Percentiles rank a stretch among this genome's conserved stretches.
Conservation (phyloP, 1,140 invertebrate genomes). For the Drosophila cardini region DNA sequence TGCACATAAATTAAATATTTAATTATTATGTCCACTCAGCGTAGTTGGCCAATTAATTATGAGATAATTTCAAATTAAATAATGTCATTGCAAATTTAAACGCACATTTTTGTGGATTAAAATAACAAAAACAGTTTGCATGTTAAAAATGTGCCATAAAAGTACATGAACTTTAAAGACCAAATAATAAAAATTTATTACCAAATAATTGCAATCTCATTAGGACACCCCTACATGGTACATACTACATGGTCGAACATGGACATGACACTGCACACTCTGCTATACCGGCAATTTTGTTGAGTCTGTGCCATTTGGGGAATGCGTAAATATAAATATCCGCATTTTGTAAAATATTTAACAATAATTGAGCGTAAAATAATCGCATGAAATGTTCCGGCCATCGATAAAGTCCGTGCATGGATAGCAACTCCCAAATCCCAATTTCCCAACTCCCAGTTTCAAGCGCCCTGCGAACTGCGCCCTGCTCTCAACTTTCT, state of each 20-base stretch:
- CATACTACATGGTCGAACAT: constrained; percentile 63
- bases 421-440: constrained; percentile 9
- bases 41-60: constrained; percentile 72
- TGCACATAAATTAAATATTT: constrained; percentile 70
- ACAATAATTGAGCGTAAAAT: constrained; percentile 85
- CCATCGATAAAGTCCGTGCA: constrained; percentile 54
- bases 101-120: constrained; percentile 48
- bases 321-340: constrained; percentile 66
- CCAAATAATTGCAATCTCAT: constrained; percentile 84
- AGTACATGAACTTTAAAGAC: constrained; percentile 80
- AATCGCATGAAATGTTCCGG: constrained; percentile 62
- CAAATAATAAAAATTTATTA: constrained; percentile 82
- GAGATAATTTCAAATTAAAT: constrained; percentile 79
- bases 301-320: constrained; percentile 38
- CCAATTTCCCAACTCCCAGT: background rate
- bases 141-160: constrained; percentile 59
- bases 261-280: constrained; percentile 55
- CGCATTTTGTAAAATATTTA: constrained; percentile 83
- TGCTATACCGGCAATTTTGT: constrained; percentile 59
- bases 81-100: constrained; percentile 48
- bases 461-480: no score
- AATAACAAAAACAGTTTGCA: constrained; percentile 9
- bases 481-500: constrained; percentile 8
- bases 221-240: constrained; percentile 63
- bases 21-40: constrained; percentile 72